phyloP scores from a whole-genome alignment of 2,113 vertebrate genomes.

The Podilymbus podiceps region DNA sequence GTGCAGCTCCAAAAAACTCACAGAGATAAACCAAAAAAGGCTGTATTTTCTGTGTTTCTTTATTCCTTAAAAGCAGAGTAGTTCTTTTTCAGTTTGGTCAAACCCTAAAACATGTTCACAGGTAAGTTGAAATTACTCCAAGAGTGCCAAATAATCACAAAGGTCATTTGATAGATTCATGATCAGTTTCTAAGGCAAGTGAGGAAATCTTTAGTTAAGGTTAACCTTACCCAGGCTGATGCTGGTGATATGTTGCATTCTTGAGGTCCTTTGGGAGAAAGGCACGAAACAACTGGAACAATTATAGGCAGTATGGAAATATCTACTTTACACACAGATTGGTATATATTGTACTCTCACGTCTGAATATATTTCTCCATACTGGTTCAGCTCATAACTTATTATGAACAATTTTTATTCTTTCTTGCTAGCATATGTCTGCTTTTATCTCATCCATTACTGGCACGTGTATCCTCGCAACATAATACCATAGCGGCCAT shows the following conservation, averaged over 20 bases:
- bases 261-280: constrained; percentile 14
- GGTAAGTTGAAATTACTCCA: not conserved
- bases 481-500: not conserved
- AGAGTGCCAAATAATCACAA: not conserved
- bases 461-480: constrained; percentile 31
- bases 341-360: not conserved
- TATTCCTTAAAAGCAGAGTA: not conserved
- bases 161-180: not conserved
- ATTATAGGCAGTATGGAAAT: constrained; percentile 28
- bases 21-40: not conserved
- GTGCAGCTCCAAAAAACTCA: not conserved
- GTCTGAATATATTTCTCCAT: constrained; percentile 29
- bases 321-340: constrained; percentile 17
- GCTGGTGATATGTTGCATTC: not conserved
- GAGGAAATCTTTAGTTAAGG: constrained; percentile 10
- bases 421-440: constrained; percentile 55
- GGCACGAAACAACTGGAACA: constrained; percentile 2
- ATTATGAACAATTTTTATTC: constrained; percentile 45
- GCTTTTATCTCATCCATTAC: constrained; percentile 16
- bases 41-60: not conserved
- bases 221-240: not conserved
- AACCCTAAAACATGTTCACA: not conserved
- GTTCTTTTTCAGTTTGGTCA: not conserved
- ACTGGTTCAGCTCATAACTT: constrained; percentile 26
- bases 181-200: not conserved